Conservation (phyloP, 2,797 vertebrate genomes). For the Parotocinclus haroldoi region DNA sequence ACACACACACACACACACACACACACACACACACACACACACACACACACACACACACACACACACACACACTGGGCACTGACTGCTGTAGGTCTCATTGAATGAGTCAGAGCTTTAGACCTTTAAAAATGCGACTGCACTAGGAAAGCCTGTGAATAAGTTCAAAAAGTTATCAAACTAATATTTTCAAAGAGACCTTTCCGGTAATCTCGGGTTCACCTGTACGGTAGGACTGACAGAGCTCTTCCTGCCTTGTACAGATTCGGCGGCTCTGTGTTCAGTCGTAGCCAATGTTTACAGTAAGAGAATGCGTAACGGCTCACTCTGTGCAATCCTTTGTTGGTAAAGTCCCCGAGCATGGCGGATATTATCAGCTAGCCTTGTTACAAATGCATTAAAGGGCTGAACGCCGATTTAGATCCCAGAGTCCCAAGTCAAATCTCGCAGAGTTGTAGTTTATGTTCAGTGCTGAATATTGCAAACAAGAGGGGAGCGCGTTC, state of each 20-base stretch:
- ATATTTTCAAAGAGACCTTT: constrained; percentile 2
- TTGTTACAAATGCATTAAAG: constrained; percentile 52
- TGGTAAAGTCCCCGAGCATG: constrained; percentile 12
- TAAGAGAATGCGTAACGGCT: not conserved
- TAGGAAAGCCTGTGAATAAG: constrained; percentile 14
- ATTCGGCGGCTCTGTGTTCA: not conserved
- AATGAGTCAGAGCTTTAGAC: constrained; percentile 24
- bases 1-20: no score
- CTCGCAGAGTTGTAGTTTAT: constrained; percentile 31
- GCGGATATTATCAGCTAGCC: constrained; percentile 34
- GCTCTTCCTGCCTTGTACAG: constrained; percentile 1
- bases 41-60: not conserved
- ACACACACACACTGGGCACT: not conserved
- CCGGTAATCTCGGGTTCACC: constrained; percentile 11
- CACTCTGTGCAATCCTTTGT: not conserved
- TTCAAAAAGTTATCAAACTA: not conserved
- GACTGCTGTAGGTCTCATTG: not conserved
- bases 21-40: no score
- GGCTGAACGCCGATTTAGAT: constrained; percentile 27
- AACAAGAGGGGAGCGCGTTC: constrained; percentile 16
- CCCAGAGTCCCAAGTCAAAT: constrained; percentile 49
- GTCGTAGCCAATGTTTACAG: not conserved
- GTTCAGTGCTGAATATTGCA: constrained; percentile 38
- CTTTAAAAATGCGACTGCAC: constrained; percentile 9
- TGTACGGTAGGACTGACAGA: constrained; percentile 1